A percentile compares a stretch with the other conserved stretches of the same genome.
phyloP scores from a whole-genome alignment of 2,888 invertebrate genomes.

The Choristoneura rosaceana region DNA sequence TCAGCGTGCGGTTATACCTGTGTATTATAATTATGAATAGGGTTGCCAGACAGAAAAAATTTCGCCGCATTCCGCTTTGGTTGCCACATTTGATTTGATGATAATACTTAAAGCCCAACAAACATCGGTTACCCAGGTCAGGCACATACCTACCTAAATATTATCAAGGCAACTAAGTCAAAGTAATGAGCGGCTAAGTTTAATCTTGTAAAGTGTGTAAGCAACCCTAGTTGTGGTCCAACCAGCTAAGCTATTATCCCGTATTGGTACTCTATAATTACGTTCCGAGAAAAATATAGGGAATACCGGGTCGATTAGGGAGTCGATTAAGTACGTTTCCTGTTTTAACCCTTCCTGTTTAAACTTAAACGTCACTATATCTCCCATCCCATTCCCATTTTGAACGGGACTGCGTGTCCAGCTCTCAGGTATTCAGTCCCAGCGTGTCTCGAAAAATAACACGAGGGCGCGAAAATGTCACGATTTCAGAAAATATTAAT shows the following conservation, averaged over 20 bases:
- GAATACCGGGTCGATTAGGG: slow-evolving; percentile 7
- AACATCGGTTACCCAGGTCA: background rate
- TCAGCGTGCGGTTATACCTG: background rate
- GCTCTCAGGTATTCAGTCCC: no score
- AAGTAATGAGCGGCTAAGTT: background rate
- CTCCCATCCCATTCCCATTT: no score
- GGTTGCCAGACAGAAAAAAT: background rate
- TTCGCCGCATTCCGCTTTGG: no score
- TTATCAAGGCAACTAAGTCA: background rate
- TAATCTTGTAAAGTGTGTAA: background rate
- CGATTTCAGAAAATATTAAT: no score
- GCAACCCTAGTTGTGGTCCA: background rate
- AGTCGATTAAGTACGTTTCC: background rate
- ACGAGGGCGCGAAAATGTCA: no score
- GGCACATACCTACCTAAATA: background rate
- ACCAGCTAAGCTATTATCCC: slow-evolving; percentile 17
- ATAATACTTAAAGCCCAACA: background rate
- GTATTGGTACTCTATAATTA: slow-evolving; percentile 22
- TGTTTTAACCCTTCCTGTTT: background rate
- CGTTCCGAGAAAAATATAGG: slow-evolving; percentile 6
- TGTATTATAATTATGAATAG: background rate
- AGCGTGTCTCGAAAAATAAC: no score
- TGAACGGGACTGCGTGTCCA: no score
- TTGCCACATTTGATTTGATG: no score
- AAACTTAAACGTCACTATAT: background rate